Percentiles rank a stretch among this genome's conserved stretches.
phyloP scores from a whole-genome alignment of 2,113 vertebrate species.

The Ahaetulla prasina region DNA sequence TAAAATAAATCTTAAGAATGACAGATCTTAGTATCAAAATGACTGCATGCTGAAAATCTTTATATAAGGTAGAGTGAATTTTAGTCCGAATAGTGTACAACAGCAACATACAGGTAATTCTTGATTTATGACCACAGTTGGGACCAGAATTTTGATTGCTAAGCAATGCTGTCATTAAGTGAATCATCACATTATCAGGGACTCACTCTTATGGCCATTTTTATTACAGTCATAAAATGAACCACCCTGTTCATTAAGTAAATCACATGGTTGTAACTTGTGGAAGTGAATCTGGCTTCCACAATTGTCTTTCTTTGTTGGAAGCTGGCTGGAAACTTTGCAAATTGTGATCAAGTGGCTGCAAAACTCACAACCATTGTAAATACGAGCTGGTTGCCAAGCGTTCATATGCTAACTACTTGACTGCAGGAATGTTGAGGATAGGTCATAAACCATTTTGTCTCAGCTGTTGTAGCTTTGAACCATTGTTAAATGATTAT shows the following conservation, averaged over 20 bases:
- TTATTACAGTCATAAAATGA: neutral
- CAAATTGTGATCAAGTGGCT: neutral
- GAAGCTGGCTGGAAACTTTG: neutral
- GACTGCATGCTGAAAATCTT: neutral
- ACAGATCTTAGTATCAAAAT: neutral
- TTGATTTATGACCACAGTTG: neutral
- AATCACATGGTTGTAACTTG: neutral
- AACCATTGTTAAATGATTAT: neutral
- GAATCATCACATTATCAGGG: neutral
- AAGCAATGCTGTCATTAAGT: neutral
- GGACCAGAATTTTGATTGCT: neutral
- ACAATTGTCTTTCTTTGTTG: neutral
- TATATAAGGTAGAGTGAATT: neutral
- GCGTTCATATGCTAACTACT: neutral
- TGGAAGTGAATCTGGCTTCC: neutral
- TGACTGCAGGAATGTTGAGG: neutral
- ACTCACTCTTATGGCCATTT: neutral
- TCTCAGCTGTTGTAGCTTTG: neutral
- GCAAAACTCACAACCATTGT: neutral
- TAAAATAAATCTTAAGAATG: conserved; percentile 17
- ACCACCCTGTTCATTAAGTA: neutral
- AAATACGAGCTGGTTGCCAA: neutral
- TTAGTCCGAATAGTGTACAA: neutral
- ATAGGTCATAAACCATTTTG: neutral
- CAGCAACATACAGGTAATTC: neutral